Conservation (phyloP, 2,888 invertebrate genomes). For the Agriotes lineatus region DNA sequence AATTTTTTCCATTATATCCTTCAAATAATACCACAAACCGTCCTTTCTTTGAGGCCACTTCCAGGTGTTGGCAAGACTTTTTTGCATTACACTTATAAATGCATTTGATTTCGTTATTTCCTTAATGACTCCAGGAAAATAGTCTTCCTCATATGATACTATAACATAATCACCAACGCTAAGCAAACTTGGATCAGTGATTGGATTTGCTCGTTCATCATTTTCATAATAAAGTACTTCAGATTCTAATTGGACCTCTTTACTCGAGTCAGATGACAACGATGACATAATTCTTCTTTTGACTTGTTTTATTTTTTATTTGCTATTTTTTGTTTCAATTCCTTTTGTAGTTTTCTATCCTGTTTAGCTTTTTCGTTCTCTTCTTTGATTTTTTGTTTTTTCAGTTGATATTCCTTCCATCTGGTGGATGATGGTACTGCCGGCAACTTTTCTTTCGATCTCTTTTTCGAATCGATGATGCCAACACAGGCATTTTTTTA, state of each 20-base stretch:
- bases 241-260: background rate
- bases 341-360: background rate
- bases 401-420: background rate
- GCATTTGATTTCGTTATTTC: background rate
- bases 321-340: background rate
- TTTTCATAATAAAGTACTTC: background rate
- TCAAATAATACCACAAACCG: conserved; percentile 9
- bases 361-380: background rate
- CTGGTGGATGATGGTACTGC: background rate
- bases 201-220: background rate
- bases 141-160: background rate
- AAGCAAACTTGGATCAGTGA: background rate
- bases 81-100: conserved; percentile 8
- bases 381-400: conserved; percentile 1
- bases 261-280: conserved; percentile 5
- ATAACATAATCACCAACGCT: background rate
- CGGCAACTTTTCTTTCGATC: background rate
- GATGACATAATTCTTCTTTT: conserved; percentile 2
- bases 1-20: conserved; percentile 7
- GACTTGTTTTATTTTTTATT: background rate
- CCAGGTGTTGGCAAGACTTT: background rate
- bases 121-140: conserved; percentile 12
- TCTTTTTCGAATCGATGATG: background rate
- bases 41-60: conserved; percentile 5
- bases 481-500: conserved; percentile 1